Conservation (phyloP, 2,113 vertebrate genomes). For the Scophthalmus maximus region DNA sequence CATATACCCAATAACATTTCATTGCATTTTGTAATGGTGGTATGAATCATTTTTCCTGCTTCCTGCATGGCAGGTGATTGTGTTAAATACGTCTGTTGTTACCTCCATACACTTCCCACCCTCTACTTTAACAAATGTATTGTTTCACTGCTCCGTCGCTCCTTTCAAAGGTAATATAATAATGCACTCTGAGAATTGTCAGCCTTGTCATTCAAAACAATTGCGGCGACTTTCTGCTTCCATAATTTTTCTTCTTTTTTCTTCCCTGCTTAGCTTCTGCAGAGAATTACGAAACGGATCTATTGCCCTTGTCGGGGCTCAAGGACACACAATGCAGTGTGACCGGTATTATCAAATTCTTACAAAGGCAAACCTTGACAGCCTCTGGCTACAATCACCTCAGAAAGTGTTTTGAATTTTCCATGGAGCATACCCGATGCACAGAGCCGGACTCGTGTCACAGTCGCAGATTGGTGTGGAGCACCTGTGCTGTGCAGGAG, state of each 20-base stretch:
- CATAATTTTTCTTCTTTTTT: slow-evolving; percentile 14
- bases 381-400: slow-evolving; percentile 72
- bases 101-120: slow-evolving; percentile 35
- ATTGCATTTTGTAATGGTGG: slow-evolving; percentile 46
- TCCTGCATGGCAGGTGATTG: slow-evolving; percentile 44
- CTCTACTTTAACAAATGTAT: slow-evolving; percentile 51
- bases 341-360: slow-evolving; percentile 75
- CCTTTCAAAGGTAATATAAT: slow-evolving; percentile 66
- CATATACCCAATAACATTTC: slow-evolving; percentile 58
- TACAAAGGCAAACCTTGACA: slow-evolving; percentile 79
- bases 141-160: slow-evolving; percentile 46
- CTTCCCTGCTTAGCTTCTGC: slow-evolving; percentile 37
- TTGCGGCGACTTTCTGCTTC: background rate
- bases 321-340: slow-evolving; percentile 76
- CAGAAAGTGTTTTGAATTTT: slow-evolving; percentile 75
- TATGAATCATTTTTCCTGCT: slow-evolving; percentile 52
- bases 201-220: slow-evolving; percentile 64
- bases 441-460: slow-evolving; percentile 46
- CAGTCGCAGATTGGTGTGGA: background rate
- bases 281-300: slow-evolving; percentile 62
- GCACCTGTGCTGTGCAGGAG: background rate
- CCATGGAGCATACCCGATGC: slow-evolving; percentile 72
- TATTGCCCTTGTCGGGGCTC: slow-evolving; percentile 69
- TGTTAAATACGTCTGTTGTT: slow-evolving; percentile 55
- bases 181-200: slow-evolving; percentile 73